Base-by-base conservation (phyloP, 2,888 invertebrate genomes). In the Ectemnius continuus region DNA sequence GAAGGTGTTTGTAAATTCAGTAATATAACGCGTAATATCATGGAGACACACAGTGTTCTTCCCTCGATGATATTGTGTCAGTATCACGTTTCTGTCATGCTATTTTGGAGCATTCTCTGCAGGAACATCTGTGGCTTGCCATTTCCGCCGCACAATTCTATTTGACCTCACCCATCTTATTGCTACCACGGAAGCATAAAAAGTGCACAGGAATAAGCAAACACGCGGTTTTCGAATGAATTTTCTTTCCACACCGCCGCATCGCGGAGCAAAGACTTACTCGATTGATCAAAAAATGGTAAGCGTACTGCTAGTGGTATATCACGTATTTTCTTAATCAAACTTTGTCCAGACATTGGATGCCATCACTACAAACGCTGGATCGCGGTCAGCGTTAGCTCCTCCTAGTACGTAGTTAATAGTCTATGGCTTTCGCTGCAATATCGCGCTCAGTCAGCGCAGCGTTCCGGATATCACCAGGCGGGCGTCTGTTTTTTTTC, bases 1-100 rank as follows among this genome's bases (percentile, higher is more conserved):
- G 78, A 80, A 82, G 83, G 84, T 83, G 82, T 85, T 87, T 86
- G 84, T 79, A 84, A 88, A 88, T 88, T 88, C 84, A 87, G 87
- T 87, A 84, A 81, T 64, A 73, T 76, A 79, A 79, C 84, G 84
- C 75, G 85, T 84, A 87, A 87, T 87, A 85, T 84, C 76, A 70
- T 47, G 73, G 71, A 72, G 83, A 77, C 73, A 77, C 73, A 80
- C 76, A 62, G 65, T 67, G 47, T 6, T 26, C 73, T 71, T 75
- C 36, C 72, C 71, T 28, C 80, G 69, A 26, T 75, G 77, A 82
- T 85, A 85, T 85, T 84, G 83, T 83, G 85, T 83, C 36, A 36
- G 36, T 36, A 36, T 36, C 36, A 36, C 46, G 18, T 64, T 63
- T 52, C 45, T 63, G 69, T 68, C 69, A 66, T 61, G 61, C 60